These are phyloP conservation scores for Stegostoma tigrinum DNA, from an alignment of 2,113 vertebrate species.

Conservation along the genomic window DNA sequence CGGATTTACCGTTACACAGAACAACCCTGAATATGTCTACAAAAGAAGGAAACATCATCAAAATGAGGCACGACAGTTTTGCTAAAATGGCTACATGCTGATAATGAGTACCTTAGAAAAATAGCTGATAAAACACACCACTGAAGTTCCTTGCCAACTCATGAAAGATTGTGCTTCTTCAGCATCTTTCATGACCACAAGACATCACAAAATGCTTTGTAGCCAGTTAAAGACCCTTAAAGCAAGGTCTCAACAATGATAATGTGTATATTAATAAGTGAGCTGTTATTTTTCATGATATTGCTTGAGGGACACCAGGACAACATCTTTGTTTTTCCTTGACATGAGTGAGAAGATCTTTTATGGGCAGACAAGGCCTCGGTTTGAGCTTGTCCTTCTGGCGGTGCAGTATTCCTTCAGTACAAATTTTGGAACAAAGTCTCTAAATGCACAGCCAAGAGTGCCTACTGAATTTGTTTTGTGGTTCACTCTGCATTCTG, in stretches of 20 bases:
- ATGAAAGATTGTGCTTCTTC: background rate
- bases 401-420: background rate
- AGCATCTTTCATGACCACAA: background rate
- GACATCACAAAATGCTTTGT: background rate
- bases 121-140: background rate
- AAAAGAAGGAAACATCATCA: background rate
- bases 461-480: background rate
- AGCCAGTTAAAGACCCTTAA: background rate
- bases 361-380: background rate
- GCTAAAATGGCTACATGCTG: background rate
- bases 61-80: background rate
- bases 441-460: background rate
- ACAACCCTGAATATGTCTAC: constrained; percentile 39
- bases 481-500: background rate
- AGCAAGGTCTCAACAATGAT: background rate
- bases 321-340: background rate
- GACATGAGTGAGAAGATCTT: background rate
- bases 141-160: background rate
- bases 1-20: constrained; percentile 39
- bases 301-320: background rate
- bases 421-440: background rate
- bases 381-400: background rate
- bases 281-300: background rate
- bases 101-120: background rate
- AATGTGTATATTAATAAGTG: background rate